phyloP scores from a whole-genome alignment of 2,113 vertebrate species.

The Typhlomys cinereus region DNA sequence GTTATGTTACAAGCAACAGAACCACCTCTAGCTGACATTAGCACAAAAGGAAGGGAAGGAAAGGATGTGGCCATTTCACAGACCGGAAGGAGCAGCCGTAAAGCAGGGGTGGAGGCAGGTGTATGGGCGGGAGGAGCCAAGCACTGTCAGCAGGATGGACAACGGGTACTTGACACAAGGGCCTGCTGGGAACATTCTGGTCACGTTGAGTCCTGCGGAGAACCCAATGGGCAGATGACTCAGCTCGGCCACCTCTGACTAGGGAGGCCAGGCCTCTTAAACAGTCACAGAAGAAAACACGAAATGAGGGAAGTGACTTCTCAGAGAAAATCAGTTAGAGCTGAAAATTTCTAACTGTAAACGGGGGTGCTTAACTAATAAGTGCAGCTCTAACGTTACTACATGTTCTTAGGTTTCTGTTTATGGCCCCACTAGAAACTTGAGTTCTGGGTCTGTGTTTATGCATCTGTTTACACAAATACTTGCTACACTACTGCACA shows the following conservation, averaged over 20 bases:
- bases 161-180: neutral
- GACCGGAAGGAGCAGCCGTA: neutral
- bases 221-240: neutral
- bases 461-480: neutral
- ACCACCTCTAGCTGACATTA: neutral
- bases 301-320: neutral
- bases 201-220: neutral
- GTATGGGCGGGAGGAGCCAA: neutral
- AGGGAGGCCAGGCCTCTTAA: neutral
- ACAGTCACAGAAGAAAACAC: neutral
- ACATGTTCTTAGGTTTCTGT: neutral
- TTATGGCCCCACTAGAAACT: neutral
- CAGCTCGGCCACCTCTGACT: neutral
- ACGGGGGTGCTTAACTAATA: neutral
- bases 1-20: neutral
- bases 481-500: neutral
- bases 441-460: neutral
- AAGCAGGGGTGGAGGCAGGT: neutral
- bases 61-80: neutral
- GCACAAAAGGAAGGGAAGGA: neutral
- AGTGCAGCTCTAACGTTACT: neutral
- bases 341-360: conserved; percentile 1
- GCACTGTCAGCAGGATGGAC: neutral
- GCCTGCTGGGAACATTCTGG: neutral
- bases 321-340: neutral